Evolutionary conservation across 2,888 invertebrate genomes (phyloP), one percentile per base, ranked within the genome.

Genomic region (Plemyria rubiginata): DNA sequence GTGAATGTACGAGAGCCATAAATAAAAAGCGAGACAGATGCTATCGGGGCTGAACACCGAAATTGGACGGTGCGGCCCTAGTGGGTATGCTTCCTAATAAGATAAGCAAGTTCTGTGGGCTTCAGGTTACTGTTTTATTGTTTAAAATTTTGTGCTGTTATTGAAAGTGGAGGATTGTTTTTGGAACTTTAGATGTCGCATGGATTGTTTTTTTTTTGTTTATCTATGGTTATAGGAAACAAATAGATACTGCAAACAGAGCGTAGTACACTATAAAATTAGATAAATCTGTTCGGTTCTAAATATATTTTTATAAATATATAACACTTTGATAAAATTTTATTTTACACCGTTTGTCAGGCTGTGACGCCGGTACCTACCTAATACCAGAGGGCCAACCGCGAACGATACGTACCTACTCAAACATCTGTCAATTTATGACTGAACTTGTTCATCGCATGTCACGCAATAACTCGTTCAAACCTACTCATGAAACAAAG

Each of bases 1-100:
- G 80, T 76, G 77, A 81, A 84, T 80, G 80, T 79, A 76, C 78
- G 71, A 67, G 62, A 67, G 57, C 72, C 79, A 83, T 86, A 86
- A 86, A 87, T 86, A 85, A 86, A 86, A 86, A 82, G 77, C 72
- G 77, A 83, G 82, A 84, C 79, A 75, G 82, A 83, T 84, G 65
- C 58, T 82, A 84, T 84, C 83, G 43, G 51, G 29, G 38, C 57
- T 38, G 73, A 73, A 80, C 72, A 71, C 79, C 80, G 76, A 84
- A 84, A 82, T 81, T 81, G 81, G 79, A 67, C 71, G 70, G 60
- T 67, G 72, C 73, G 62, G 70, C 73, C 67, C 70, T 69, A 70
- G 72, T 72, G 68, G 70, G 71, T 57, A 62, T 54, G 65, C 74
- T 76, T 78, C 81, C 77, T 77, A 71, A 51, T 64, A 69, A 69